Percentiles rank a stretch among this genome's conserved stretches.
Conservation (phyloP, 2,888 invertebrate species). For the Ophion slaviceki region DNA sequence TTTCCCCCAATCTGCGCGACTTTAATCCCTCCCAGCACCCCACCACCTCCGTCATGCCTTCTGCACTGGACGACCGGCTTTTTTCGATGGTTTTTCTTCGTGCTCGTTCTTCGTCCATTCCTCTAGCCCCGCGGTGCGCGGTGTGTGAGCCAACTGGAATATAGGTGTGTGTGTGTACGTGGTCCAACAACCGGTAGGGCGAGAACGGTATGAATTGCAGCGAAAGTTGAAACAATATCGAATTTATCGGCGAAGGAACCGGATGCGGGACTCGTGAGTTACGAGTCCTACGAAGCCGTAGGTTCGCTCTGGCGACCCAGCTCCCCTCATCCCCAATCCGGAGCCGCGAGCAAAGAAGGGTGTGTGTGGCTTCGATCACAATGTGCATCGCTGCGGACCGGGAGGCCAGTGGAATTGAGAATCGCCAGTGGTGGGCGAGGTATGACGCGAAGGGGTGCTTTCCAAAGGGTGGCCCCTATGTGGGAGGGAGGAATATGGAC, state of each 20-base stretch:
- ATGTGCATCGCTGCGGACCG: conserved; percentile 18
- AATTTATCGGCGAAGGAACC: conserved; percentile 80
- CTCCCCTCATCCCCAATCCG: neutral
- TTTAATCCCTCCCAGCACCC: neutral
- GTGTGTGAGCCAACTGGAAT: conserved; percentile 31
- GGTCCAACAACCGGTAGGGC: conserved; percentile 53
- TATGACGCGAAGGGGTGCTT: neutral
- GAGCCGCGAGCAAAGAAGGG: conserved; percentile 27
- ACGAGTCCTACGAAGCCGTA: conserved; percentile 63
- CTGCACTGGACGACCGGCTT: conserved; percentile 25
- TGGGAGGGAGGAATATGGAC: conserved; percentile 45
- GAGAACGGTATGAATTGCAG: conserved; percentile 74
- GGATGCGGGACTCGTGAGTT: conserved; percentile 72
- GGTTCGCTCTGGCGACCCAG: conserved; percentile 27
- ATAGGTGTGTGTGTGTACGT: conserved; percentile 33
- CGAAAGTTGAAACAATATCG: conserved; percentile 83
- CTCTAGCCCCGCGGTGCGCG: neutral
- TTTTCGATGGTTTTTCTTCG: conserved; percentile 36
- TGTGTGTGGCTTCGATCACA: conserved; percentile 32
- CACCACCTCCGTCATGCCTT: conserved; percentile 10
- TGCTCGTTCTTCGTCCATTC: conserved; percentile 14
- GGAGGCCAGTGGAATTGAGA: conserved; percentile 23
- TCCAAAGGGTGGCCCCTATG: conserved; percentile 1
- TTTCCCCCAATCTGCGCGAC: conserved; percentile 49
- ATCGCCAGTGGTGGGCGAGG: neutral